Percentiles rank a stretch among this genome's conserved stretches.
phyloP scores from a whole-genome alignment of 2,113 vertebrate genomes.

The Corythaixoides concolor region DNA sequence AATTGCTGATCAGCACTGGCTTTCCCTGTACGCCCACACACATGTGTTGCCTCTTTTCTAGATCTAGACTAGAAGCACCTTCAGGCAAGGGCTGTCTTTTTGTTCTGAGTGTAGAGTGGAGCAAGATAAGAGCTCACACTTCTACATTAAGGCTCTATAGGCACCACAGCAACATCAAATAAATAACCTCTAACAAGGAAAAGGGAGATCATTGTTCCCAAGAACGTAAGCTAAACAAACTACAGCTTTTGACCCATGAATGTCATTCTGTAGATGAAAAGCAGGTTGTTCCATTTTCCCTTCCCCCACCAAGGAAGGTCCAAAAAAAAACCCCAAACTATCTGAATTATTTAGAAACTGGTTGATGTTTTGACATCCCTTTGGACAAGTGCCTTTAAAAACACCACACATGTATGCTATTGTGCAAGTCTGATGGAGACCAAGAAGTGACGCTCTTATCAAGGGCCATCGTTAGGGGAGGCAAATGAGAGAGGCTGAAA shows the following conservation, averaged over 20 bases:
- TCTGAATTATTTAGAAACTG: not conserved
- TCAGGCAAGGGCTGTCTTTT: not conserved
- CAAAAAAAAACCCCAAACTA: not conserved
- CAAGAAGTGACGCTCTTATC: not conserved
- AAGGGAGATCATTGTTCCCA: not conserved
- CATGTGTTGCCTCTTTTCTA: not conserved
- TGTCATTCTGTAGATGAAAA: not conserved
- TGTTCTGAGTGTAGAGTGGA: not conserved
- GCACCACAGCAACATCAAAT: not conserved
- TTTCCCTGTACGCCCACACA: not conserved
- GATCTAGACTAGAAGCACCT: not conserved
- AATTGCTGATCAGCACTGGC: not conserved
- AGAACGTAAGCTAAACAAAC: not conserved
- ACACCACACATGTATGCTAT: accelerated
- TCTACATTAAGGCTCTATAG: not conserved
- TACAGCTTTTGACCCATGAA: not conserved
- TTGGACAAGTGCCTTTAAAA: not conserved
- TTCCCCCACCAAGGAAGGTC: not conserved
- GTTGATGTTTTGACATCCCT: not conserved
- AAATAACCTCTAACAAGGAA: not conserved
- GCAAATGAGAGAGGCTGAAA: not conserved
- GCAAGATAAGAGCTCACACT: not conserved
- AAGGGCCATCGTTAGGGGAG: not conserved
- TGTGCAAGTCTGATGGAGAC: not conserved
- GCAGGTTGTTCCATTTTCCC: not conserved